A percentile compares a stretch with the other conserved stretches of the same genome.
These are phyloP conservation scores for Panorpa germanica DNA, from an alignment of 2,888 invertebrate species.

Conservation along the genomic window DNA sequence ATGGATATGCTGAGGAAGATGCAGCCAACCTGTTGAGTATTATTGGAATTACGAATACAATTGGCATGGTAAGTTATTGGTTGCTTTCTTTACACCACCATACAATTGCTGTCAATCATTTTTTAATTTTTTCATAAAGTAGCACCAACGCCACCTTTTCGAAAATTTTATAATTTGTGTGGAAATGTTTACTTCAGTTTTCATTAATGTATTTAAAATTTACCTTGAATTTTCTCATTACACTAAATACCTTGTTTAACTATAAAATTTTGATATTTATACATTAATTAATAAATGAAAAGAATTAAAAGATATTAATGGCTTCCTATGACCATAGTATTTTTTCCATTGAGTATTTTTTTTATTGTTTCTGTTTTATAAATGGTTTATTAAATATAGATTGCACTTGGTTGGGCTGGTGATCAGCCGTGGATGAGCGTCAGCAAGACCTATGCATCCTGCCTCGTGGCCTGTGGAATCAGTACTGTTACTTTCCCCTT, in stretches of 20 bases:
- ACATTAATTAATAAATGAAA: no score
- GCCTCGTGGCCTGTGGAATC: conserved; percentile 47
- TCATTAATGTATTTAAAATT: no score
- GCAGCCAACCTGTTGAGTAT: conserved; percentile 67
- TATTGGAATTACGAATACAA: conserved; percentile 76
- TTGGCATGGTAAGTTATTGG: conserved; percentile 57
- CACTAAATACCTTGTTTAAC: no score
- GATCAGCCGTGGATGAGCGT: conserved; percentile 73
- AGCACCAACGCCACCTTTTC: conserved; percentile 11
- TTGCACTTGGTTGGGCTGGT: conserved; percentile 73
- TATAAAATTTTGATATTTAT: no score
- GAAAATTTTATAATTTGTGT: conserved; percentile 8
- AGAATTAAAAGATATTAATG: no score
- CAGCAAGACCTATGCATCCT: conserved; percentile 61
- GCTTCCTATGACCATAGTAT: no score
- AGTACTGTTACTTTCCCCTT: conserved; percentile 40
- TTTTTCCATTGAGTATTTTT: no score
- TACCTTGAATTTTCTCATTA: no score
- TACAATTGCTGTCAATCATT: conserved; percentile 12
- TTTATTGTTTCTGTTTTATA: conserved; percentile 1
- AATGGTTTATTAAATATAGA: no score
- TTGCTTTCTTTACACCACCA: neutral
- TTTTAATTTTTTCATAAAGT: no score
- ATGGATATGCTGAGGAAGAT: conserved; percentile 48
- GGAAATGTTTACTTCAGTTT: conserved; percentile 8